These are phyloP conservation scores for Trichogramma pretiosum DNA, from an alignment of 1,140 invertebrate genomes.

Conservation along the genomic window DNA sequence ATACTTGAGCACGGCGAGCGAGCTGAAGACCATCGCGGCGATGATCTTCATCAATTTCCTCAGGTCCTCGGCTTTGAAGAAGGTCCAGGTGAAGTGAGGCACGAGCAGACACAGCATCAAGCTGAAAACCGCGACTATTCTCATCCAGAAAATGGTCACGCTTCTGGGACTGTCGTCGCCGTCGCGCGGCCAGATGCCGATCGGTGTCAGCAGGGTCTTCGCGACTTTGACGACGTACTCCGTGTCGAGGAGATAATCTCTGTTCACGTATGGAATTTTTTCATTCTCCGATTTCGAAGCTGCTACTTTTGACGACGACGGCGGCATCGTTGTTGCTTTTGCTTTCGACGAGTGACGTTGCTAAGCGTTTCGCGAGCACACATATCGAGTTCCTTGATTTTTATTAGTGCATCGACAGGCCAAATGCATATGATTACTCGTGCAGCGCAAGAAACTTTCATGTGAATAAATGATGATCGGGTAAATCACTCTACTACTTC, in stretches of 20 bases:
- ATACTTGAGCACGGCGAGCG: slow-evolving; percentile 35
- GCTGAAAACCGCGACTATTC: slow-evolving; percentile 25
- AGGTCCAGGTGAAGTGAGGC: slow-evolving; percentile 33
- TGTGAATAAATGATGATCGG: no score
- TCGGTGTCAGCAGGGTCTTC: slow-evolving; percentile 27
- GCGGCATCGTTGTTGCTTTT: not conserved
- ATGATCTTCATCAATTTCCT: slow-evolving; percentile 36
- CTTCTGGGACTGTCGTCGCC: slow-evolving; percentile 19
- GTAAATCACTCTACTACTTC: no score
- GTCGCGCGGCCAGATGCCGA: slow-evolving; percentile 36
- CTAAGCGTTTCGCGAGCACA: not conserved
- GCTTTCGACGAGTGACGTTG: no score
- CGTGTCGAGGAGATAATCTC: not conserved
- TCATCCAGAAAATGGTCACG: slow-evolving; percentile 20
- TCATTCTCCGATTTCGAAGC: not conserved
- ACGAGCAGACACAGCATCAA: slow-evolving; percentile 32
- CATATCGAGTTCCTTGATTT: not conserved
- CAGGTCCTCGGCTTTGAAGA: slow-evolving; percentile 33
- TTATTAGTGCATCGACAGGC: not conserved
- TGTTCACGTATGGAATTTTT: not conserved
- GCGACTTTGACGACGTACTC: slow-evolving; percentile 31
- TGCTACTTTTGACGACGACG: not conserved
- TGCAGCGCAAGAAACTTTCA: no score
- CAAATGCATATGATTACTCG: no score
- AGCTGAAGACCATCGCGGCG: slow-evolving; percentile 33